phyloP scores from a whole-genome alignment of 2,888 invertebrate genomes.

The Auanema sp. region DNA sequence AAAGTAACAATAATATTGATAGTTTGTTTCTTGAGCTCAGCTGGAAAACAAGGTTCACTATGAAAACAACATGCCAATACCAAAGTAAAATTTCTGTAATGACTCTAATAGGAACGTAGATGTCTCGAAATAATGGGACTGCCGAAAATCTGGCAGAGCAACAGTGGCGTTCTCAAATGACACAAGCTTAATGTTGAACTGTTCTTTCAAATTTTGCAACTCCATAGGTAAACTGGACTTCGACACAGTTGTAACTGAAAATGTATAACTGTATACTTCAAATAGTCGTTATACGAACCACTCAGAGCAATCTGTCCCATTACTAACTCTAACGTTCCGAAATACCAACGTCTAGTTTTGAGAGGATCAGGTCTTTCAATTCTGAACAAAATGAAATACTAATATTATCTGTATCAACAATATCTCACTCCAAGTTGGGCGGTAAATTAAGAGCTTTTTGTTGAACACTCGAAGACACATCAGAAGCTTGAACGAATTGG shows the following conservation, averaged over 20 bases:
- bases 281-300: conserved; percentile 64
- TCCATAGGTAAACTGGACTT: conserved; percentile 75
- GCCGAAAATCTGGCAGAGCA: conserved; percentile 80
- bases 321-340: conserved; percentile 79
- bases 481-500: conserved; percentile 62
- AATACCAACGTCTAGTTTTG: conserved; percentile 77
- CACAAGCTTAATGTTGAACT: conserved; percentile 83
- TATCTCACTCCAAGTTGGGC: conserved; percentile 49
- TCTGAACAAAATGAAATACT: conserved; percentile 9
- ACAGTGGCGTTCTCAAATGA: conserved; percentile 92
- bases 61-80: conserved; percentile 34
- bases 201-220: conserved; percentile 78
- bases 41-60: conserved; percentile 30
- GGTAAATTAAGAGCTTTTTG: conserved; percentile 44
- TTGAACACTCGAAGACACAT: conserved; percentile 46
- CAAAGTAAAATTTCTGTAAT: conserved; percentile 81
- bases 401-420: background rate
- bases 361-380: conserved; percentile 48
- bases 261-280: background rate
- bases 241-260: conserved; percentile 82
- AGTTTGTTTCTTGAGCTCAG: conserved; percentile 91
- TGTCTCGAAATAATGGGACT: conserved; percentile 88
- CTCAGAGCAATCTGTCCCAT: conserved; percentile 84
- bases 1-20: conserved; percentile 92
- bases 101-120: conserved; percentile 80